Percentiles rank a stretch among this genome's conserved stretches.
Evolutionary conservation across 1,140 invertebrate genomes (phyloP).

Genomic region (Calliopsis andreniformis): DNA sequence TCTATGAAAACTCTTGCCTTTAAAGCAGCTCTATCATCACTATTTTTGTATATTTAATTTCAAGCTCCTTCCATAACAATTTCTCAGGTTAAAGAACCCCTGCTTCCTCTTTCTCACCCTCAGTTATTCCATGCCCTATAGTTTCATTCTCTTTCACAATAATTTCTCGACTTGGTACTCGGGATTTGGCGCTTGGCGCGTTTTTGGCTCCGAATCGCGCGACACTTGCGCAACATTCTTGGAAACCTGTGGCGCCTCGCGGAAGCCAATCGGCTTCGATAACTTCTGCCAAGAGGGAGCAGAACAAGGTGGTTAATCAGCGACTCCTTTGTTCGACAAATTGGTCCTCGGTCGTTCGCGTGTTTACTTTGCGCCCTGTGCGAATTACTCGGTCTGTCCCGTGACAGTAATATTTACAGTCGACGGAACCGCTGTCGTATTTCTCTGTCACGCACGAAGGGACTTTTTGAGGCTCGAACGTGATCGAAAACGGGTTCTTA

Average conservation of each 20-base stretch:
- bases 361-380: conserved; percentile 1
- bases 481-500: background rate
- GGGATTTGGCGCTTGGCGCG: background rate
- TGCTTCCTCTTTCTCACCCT: no score
- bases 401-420: background rate
- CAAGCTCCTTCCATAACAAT: no score
- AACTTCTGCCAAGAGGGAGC: background rate
- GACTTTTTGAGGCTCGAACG: background rate
- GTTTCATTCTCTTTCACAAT: no score
- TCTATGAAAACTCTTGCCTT: no score
- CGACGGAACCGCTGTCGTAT: background rate
- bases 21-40: no score
- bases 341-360: background rate
- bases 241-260: conserved; percentile 43
- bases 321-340: conserved; percentile 5
- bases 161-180: no score
- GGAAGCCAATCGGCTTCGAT: conserved; percentile 30
- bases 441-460: background rate
- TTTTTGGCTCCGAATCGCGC: background rate
- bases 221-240: conserved; percentile 23
- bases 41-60: no score
- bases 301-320: no score
- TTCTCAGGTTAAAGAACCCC: no score
- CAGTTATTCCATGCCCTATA: no score
- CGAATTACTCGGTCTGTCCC: background rate